Conservation (phyloP, 2,797 vertebrate genomes). For the Setipinna tenuifilis region DNA sequence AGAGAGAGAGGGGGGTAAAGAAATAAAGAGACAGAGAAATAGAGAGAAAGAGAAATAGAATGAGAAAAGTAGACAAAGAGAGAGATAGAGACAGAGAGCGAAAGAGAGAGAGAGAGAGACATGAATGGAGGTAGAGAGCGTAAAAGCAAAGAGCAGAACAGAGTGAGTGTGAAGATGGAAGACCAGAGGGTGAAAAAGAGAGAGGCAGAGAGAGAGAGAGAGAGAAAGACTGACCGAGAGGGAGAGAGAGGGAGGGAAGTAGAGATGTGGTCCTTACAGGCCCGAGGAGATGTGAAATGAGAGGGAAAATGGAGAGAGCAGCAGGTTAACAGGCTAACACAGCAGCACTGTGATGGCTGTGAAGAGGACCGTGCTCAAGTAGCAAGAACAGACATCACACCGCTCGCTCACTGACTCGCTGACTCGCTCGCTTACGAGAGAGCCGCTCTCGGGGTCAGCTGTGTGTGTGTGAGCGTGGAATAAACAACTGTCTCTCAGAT, state of each 20-base stretch:
- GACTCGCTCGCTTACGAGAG: not conserved
- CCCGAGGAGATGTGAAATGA: constrained; percentile 61
- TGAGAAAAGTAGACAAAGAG: too few relatives aligned
- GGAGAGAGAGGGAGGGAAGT: not conserved
- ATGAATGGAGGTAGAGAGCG: too few relatives aligned
- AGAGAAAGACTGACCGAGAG: not conserved
- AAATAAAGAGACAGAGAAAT: too few relatives aligned
- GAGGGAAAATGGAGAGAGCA: constrained; percentile 53
- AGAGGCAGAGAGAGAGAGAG: not conserved
- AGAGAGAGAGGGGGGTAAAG: too few relatives aligned
- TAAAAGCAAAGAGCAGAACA: not conserved
- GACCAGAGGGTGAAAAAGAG: not conserved
- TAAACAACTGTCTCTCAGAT: constrained; percentile 1
- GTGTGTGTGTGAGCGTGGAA: not conserved
- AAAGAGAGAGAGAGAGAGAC: not conserved
- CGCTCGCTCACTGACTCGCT: not conserved
- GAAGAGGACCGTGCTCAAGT: not conserved
- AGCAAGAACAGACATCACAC: not conserved
- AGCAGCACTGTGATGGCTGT: constrained; percentile 22
- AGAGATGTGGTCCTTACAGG: constrained; percentile 46
- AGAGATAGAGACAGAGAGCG: not conserved
- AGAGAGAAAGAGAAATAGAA: too few relatives aligned
- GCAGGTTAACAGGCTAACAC: constrained; percentile 60
- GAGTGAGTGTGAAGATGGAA: not conserved
- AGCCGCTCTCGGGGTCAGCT: not conserved